Evolutionary conservation across 2,888 invertebrate species (phyloP).

Genomic region (Yponomeuta sedellus): DNA sequence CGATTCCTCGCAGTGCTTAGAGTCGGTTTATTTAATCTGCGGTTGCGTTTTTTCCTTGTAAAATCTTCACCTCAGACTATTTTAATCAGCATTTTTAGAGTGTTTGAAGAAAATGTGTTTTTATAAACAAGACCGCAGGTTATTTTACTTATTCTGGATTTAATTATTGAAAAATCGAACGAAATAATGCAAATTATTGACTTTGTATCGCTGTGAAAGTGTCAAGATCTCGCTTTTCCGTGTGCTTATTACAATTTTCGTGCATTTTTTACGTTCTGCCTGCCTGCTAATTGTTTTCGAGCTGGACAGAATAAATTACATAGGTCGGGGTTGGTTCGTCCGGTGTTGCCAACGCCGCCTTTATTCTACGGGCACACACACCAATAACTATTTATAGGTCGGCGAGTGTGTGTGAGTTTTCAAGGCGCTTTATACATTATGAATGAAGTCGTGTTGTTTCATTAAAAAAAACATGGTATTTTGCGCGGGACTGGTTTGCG

Average conservation of each 20-base stretch:
- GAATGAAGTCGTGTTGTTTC: slow-evolving; percentile 67
- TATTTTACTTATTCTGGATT: too few relatives aligned
- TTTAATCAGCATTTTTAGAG: too few relatives aligned
- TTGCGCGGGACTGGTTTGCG: slow-evolving; percentile 60
- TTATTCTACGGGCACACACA: not conserved
- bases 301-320: slow-evolving; percentile 41
- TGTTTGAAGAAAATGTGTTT: too few relatives aligned
- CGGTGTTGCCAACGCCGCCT: slow-evolving; percentile 18
- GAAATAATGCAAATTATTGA: too few relatives aligned
- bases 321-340: slow-evolving; percentile 26
- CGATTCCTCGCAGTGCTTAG: too few relatives aligned
- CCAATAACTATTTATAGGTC: slow-evolving; percentile 39
- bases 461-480: slow-evolving; percentile 62
- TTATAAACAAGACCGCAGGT: too few relatives aligned
- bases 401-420: slow-evolving; percentile 42
- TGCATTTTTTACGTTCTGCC: slow-evolving; percentile 40
- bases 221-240: slow-evolving; percentile 32
- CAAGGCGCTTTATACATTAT: slow-evolving; percentile 67
- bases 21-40: too few relatives aligned
- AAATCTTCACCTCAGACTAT: too few relatives aligned
- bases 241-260: slow-evolving; percentile 63
- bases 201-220: not conserved
- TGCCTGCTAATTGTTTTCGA: slow-evolving; percentile 26
- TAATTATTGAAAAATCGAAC: too few relatives aligned
- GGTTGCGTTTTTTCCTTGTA: too few relatives aligned